Percentiles rank a stretch among this genome's conserved stretches.
Conservation (phyloP, 2,113 vertebrate species). For the Ornithorhynchus anatinus region DNA sequence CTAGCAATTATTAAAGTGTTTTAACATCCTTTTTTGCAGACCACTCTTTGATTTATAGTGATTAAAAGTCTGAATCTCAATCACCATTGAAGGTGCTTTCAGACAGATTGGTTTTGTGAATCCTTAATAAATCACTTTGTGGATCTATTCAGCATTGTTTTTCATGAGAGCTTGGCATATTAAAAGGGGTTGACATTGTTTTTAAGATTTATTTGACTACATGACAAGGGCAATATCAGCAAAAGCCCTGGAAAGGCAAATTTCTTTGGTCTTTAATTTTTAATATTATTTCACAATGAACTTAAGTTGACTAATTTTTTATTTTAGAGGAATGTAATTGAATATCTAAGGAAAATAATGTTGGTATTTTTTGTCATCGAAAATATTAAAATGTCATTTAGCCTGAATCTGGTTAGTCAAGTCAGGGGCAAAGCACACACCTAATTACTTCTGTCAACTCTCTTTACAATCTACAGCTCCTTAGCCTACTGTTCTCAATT, state of each 20-base stretch:
- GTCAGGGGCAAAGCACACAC: too few species aligned
- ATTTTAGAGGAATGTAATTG: not conserved
- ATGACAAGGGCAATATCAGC: not conserved
- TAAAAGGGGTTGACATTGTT: not conserved
- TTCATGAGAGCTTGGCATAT: not conserved
- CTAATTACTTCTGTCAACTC: too few species aligned
- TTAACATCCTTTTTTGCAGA: not conserved
- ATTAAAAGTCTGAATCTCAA: not conserved
- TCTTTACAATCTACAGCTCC: too few species aligned
- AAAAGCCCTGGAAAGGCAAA: not conserved
- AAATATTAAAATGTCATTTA: too few species aligned
- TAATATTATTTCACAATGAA: not conserved
- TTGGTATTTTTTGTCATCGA: too few species aligned
- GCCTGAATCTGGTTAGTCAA: too few species aligned
- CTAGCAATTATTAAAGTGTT: not conserved
- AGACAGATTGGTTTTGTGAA: not conserved
- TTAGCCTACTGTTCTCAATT: too few species aligned
- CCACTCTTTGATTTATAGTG: not conserved
- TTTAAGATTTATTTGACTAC: not conserved
- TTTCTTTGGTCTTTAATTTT: not conserved
- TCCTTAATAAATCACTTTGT: not conserved
- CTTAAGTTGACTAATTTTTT: rapidly evolving
- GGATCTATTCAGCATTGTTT: not conserved
- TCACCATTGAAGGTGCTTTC: not conserved
- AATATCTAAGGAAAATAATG: not conserved